These are phyloP conservation scores for Agriotes lineatus DNA, from an alignment of 2,888 invertebrate genomes.

Conservation along the genomic window DNA sequence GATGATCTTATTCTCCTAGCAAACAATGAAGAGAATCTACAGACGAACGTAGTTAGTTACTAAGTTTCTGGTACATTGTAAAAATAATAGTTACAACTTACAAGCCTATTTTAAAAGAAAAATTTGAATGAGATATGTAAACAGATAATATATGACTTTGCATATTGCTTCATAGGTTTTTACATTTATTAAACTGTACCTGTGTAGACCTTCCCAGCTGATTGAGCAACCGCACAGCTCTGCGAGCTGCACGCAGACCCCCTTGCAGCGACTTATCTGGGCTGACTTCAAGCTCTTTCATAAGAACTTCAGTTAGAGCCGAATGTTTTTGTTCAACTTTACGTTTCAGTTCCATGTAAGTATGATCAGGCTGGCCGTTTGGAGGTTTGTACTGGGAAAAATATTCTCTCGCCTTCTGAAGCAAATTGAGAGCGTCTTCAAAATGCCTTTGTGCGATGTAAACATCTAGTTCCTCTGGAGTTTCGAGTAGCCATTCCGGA, in stretches of 20 bases:
- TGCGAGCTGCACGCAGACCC: conserved; percentile 85
- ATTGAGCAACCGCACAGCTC: conserved; percentile 87
- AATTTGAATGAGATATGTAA: too few relatives aligned
- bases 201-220: conserved; percentile 78
- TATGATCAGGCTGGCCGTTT: conserved; percentile 64
- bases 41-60: too few relatives aligned
- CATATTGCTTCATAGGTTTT: too few relatives aligned
- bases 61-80: too few relatives aligned
- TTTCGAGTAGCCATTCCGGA: conserved; percentile 92
- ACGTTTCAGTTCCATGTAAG: conserved; percentile 67
- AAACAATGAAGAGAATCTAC: too few relatives aligned
- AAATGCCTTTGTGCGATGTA: conserved; percentile 96
- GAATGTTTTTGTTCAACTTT: conserved; percentile 78
- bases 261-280: conserved; percentile 93
- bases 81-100: too few relatives aligned
- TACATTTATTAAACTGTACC: too few relatives aligned
- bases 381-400: conserved; percentile 59
- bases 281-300: conserved; percentile 89
- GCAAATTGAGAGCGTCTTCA: conserved; percentile 88
- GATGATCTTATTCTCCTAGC: too few relatives aligned
- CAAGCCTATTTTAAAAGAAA: too few relatives aligned
- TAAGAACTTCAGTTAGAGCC: conserved; percentile 85
- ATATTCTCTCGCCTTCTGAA: conserved; percentile 77
- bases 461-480: conserved; percentile 95
- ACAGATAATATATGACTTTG: too few relatives aligned